Conservation (phyloP, 1,140 invertebrate species). For the Trinorchestia longiramus region DNA sequence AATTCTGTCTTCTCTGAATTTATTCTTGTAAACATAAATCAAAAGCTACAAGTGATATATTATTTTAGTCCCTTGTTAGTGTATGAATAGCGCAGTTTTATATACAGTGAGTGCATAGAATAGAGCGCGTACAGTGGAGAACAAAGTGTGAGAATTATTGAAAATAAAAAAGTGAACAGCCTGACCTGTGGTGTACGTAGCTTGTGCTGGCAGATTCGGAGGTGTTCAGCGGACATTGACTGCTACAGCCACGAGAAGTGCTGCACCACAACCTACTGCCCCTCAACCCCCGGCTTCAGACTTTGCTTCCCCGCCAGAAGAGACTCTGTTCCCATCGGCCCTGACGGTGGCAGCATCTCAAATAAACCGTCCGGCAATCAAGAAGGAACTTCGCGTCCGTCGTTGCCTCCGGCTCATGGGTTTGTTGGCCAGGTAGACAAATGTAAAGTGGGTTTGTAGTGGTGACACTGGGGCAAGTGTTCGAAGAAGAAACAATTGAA, state of each 20-base stretch:
- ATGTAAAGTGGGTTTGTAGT: neutral
- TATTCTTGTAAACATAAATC: too few species aligned
- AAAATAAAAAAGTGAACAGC: neutral
- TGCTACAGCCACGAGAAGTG: conserved; percentile 38
- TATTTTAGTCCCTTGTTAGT: too few species aligned
- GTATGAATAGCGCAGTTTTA: too few species aligned
- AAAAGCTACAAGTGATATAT: too few species aligned
- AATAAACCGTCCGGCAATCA: neutral
- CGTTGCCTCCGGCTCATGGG: neutral
- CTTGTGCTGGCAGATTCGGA: neutral
- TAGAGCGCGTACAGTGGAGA: neutral
- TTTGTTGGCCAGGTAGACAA: neutral
- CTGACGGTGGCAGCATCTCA: neutral
- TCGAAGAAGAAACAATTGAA: neutral
- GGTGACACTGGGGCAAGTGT: neutral
- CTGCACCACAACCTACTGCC: neutral
- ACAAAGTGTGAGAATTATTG: neutral
- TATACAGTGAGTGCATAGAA: neutral
- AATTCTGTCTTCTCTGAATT: too few species aligned
- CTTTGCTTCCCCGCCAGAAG: neutral
- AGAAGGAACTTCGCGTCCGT: neutral
- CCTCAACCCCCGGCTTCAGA: neutral
- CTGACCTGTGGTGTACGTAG: neutral
- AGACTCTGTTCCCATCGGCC: neutral
- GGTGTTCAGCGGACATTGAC: neutral